Evolutionary conservation across 92 coral and sea anemone species (phyloP).

Genomic region (Scolanthus callimorphus): DNA sequence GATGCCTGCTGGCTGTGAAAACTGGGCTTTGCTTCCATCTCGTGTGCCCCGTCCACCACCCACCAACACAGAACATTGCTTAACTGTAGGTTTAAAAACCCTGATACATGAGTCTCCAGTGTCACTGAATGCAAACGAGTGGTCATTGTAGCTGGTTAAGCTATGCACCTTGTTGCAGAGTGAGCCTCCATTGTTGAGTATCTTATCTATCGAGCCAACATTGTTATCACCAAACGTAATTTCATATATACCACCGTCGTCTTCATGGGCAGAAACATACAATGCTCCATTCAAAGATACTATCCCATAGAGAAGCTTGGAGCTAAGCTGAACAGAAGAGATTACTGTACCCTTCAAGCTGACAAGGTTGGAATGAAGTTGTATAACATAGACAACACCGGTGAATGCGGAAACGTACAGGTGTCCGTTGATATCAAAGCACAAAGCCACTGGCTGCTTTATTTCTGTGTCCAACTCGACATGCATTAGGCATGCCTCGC

Average conservation of each 20-base stretch:
- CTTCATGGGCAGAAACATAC: constrained; percentile 65
- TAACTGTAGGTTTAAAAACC: constrained; percentile 24
- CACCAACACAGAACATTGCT: constrained; percentile 37
- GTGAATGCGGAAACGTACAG: constrained; percentile 56
- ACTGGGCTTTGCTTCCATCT: constrained; percentile 51
- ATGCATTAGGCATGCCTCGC: constrained; percentile 13
- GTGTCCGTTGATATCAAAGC: constrained; percentile 43
- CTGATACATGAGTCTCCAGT: constrained; percentile 58
- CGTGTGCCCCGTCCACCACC: constrained; percentile 48
- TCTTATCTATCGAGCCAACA: too few relatives aligned
- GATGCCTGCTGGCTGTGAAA: constrained; percentile 46
- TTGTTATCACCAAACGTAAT: constrained; percentile 23
- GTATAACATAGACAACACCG: constrained; percentile 42
- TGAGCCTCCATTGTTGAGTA: too few relatives aligned
- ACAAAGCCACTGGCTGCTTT: constrained; percentile 48
- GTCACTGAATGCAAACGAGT: constrained; percentile 52
- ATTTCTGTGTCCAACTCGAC: constrained; percentile 39
- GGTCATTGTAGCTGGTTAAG: constrained; percentile 49
- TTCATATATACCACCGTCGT: constrained; percentile 41
- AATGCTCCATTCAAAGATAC: constrained; percentile 34
- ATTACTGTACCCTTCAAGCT: constrained; percentile 41
- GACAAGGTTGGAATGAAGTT: constrained; percentile 42
- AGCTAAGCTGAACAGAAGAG: constrained; percentile 46
- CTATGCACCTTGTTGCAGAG: constrained; percentile 55
- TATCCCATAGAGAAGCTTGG: constrained; percentile 56